These are phyloP conservation scores for Bambusicola thoracicus DNA, from an alignment of 2,113 vertebrate genomes.

Conservation along the genomic window DNA sequence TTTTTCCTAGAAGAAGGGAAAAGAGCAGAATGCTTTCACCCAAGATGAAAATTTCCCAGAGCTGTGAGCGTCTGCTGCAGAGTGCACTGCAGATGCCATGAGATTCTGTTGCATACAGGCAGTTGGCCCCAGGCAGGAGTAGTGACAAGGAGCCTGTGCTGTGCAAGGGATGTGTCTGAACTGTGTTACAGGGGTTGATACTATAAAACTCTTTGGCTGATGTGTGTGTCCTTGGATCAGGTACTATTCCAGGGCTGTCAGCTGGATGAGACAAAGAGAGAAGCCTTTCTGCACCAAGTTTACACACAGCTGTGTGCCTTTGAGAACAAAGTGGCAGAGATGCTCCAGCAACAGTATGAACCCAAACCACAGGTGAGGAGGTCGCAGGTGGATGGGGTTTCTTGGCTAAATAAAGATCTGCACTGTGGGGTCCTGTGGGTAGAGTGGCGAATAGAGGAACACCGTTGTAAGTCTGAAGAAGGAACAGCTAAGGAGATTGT, in stretches of 20 bases:
- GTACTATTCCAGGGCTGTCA: slow-evolving; percentile 96
- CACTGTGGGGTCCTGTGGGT: neutral
- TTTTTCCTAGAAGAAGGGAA: neutral
- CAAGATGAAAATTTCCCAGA: neutral
- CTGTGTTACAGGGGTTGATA: neutral
- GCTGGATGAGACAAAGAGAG: slow-evolving; percentile 85
- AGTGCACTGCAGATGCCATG: neutral
- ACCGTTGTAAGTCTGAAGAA: neutral
- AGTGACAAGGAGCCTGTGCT: neutral
- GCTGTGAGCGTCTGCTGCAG: neutral
- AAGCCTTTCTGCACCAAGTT: slow-evolving; percentile 88
- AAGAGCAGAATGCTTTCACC: neutral
- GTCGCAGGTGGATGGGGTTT: neutral
- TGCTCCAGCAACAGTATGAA: slow-evolving; percentile 90
- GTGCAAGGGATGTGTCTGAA: neutral
- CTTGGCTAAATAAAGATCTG: neutral
- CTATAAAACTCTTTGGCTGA: neutral
- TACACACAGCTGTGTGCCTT: slow-evolving; percentile 91
- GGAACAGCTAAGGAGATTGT: neutral
- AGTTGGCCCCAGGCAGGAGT: neutral
- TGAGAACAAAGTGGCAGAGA: slow-evolving; percentile 94
- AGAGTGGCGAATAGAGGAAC: neutral
- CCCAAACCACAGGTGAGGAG: slow-evolving; percentile 79
- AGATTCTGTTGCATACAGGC: neutral
- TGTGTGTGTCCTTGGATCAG: slow-evolving; percentile 61